These are phyloP conservation scores for Hydrocynus forskahlii DNA, from an alignment of 2,797 vertebrate genomes.

Conservation along the genomic window DNA sequence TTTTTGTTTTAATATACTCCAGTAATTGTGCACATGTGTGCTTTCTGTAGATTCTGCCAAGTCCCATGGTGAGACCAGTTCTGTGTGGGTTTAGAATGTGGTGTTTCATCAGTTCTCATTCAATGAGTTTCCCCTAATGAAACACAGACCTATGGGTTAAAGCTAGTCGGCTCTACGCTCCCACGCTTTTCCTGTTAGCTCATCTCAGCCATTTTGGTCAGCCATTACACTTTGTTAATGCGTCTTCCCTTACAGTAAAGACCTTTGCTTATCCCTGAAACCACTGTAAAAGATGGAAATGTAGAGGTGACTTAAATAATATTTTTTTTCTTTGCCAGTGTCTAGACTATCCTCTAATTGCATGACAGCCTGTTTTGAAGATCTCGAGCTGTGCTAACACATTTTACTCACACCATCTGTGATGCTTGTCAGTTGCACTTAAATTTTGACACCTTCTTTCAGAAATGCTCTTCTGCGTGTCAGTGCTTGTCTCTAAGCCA, in stretches of 20 bases:
- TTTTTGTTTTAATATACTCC: background rate
- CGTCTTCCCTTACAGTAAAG: slow-evolving; percentile 25
- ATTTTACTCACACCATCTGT: slow-evolving; percentile 11
- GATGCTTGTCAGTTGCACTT: slow-evolving; percentile 27
- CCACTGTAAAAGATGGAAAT: slow-evolving; percentile 26
- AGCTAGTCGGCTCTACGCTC: background rate
- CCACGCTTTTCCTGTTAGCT: background rate
- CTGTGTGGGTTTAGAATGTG: slow-evolving; percentile 17
- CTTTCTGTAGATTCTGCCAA: background rate
- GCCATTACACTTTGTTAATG: background rate
- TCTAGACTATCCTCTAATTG: slow-evolving; percentile 4
- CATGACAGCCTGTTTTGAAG: slow-evolving; percentile 25
- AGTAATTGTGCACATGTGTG: background rate
- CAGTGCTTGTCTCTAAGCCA: slow-evolving; percentile 37
- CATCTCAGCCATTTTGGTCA: background rate
- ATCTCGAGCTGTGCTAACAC: slow-evolving; percentile 29
- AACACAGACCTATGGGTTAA: slow-evolving; percentile 25
- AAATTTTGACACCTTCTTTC: slow-evolving; percentile 37
- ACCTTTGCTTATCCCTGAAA: slow-evolving; percentile 20
- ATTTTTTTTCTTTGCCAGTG: background rate
- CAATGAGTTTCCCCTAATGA: slow-evolving; percentile 21
- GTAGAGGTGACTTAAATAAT: slow-evolving; percentile 27
- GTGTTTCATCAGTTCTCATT: background rate
- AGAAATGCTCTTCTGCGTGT: slow-evolving; percentile 40
- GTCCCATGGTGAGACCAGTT: slow-evolving; percentile 2